A percentile compares a stretch with the other conserved stretches of the same genome.
phyloP scores from a whole-genome alignment of 2,888 invertebrate genomes.

The Papilio demoleus region DNA sequence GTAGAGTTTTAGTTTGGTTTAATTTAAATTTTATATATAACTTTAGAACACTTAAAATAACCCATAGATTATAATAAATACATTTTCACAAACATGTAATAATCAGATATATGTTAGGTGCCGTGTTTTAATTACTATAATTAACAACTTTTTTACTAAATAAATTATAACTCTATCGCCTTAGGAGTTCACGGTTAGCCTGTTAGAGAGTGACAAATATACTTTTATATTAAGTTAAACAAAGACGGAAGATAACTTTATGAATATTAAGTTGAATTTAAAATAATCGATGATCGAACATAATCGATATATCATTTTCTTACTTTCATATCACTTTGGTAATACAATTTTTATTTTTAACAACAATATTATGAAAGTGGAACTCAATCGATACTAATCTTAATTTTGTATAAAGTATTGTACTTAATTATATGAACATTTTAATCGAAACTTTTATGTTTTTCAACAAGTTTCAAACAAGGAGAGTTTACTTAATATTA shows the following conservation, averaged over 20 bases:
- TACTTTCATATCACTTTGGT: constrained; percentile 46
- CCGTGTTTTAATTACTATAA: constrained; percentile 73
- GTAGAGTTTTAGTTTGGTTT: too few relatives aligned
- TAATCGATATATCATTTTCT: constrained; percentile 66
- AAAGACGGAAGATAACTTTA: constrained; percentile 48
- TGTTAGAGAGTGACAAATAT: constrained; percentile 44
- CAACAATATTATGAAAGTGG: constrained; percentile 14
- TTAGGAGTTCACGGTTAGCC: constrained; percentile 61
- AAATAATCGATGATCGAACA: constrained; percentile 67
- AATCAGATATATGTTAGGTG: constrained; percentile 63
- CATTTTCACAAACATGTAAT: constrained; percentile 68
- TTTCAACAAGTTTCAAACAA: too few relatives aligned
- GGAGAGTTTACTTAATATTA: too few relatives aligned
- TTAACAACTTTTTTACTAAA: constrained; percentile 74
- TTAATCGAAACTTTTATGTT: too few relatives aligned
- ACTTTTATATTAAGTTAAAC: constrained; percentile 33
- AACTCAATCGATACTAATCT: neutral
- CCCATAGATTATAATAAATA: constrained; percentile 62
- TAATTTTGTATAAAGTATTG: too few relatives aligned
- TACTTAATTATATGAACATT: too few relatives aligned
- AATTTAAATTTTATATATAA: too few relatives aligned
- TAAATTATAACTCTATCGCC: constrained; percentile 77
- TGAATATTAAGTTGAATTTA: constrained; percentile 49
- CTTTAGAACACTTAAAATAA: too few relatives aligned
- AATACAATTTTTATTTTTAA: constrained; percentile 35